Conservation (phyloP, 1,140 invertebrate species). For the Pogonomyrmex californicus region DNA sequence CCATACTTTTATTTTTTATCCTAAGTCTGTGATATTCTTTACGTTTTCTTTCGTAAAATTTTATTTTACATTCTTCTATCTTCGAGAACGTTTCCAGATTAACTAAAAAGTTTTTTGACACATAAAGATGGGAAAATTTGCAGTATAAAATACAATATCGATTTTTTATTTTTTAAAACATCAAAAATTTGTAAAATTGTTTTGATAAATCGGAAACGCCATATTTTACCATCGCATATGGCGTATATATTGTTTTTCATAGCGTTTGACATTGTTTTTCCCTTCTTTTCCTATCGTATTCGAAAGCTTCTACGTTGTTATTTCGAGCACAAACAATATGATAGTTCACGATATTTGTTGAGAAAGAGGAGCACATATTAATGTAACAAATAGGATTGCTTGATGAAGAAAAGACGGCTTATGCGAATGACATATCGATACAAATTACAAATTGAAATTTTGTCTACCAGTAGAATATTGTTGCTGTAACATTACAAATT, state of each 20-base stretch:
- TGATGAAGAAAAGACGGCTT: neutral
- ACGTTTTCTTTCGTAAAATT: neutral
- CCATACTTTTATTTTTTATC: constrained; percentile 19
- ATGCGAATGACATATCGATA: constrained; percentile 22
- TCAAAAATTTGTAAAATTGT: neutral
- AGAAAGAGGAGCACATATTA: neutral
- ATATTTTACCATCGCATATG: neutral
- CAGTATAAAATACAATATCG: neutral
- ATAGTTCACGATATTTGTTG: constrained; percentile 21
- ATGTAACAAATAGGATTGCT: constrained; percentile 17
- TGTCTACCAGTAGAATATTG: neutral
- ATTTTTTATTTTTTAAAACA: constrained; percentile 1
- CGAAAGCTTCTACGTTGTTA: neutral
- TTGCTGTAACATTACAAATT: constrained; percentile 45
- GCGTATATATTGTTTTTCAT: constrained; percentile 28
- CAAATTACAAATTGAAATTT: constrained; percentile 32
- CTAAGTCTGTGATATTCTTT: neutral
- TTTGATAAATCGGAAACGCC: neutral
- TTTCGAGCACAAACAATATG: constrained; percentile 26
- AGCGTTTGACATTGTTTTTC: constrained; percentile 1
- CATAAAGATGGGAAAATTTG: neutral
- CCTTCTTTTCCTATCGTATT: constrained; percentile 6
- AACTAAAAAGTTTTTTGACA: neutral
- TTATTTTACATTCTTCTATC: neutral
- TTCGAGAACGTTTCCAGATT: neutral